These are phyloP conservation scores for Protaetia brevitarsis DNA, from an alignment of 1,140 invertebrate species.

Conservation along the genomic window DNA sequence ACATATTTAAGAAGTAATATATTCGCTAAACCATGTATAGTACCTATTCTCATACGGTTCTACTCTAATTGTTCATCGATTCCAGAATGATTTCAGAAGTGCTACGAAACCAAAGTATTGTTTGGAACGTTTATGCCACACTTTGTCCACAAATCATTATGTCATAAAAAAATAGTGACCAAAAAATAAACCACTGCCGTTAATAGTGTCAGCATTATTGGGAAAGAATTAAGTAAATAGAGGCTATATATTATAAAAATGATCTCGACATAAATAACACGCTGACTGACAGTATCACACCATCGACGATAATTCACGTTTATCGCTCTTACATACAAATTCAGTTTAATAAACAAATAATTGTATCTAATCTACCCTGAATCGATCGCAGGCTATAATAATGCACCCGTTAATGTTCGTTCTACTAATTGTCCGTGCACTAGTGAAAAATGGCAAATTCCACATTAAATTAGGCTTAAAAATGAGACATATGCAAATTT, in stretches of 20 bases:
- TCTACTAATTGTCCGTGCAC: slow-evolving; percentile 6
- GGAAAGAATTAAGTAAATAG: background rate
- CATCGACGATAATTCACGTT: background rate
- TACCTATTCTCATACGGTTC: too few species aligned
- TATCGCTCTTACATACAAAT: background rate
- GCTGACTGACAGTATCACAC: slow-evolving; percentile 1
- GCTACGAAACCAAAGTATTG: too few species aligned
- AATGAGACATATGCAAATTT: slow-evolving; percentile 27
- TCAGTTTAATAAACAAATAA: slow-evolving; percentile 17
- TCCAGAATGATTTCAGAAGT: too few species aligned
- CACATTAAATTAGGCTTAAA: slow-evolving; percentile 26
- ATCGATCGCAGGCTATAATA: background rate
- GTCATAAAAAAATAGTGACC: too few species aligned
- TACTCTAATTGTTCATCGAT: too few species aligned
- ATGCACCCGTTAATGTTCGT: background rate
- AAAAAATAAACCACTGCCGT: too few species aligned
- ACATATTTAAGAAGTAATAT: too few species aligned
- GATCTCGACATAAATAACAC: slow-evolving; percentile 7
- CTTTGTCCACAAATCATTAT: too few species aligned
- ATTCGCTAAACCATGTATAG: too few species aligned
- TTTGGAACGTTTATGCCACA: too few species aligned
- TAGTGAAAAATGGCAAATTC: slow-evolving; percentile 23
- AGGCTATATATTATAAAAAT: background rate
- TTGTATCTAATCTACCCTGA: background rate
- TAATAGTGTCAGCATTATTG: too few species aligned